Conservation (phyloP, 1,140 invertebrate genomes). For the Idris sp. region DNA sequence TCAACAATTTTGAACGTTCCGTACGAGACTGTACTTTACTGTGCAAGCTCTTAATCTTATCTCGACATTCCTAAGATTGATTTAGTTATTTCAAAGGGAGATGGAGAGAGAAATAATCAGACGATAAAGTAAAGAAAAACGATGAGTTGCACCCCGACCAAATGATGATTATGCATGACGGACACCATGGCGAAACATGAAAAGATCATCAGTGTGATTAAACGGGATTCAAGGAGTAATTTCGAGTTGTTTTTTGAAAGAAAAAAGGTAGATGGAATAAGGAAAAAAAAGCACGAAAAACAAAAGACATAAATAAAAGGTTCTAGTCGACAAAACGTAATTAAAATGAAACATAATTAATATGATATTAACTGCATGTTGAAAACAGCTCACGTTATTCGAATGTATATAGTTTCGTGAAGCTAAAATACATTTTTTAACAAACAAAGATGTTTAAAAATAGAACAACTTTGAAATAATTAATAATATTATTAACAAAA, state of each 20-base stretch:
- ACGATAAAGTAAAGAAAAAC: constrained; percentile 43
- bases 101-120: constrained; percentile 59
- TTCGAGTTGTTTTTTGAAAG: constrained; percentile 36
- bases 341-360: constrained; percentile 65
- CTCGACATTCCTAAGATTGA: constrained; percentile 84
- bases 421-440: constrained; percentile 17
- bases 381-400: constrained; percentile 49
- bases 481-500: constrained; percentile 39
- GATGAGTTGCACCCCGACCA: constrained; percentile 51
- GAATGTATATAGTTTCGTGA: constrained; percentile 53
- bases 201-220: constrained; percentile 14
- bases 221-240: constrained; percentile 20
- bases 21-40: constrained; percentile 91
- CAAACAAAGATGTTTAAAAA: neutral
- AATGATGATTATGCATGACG: constrained; percentile 29
- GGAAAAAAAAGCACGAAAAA: constrained; percentile 79
- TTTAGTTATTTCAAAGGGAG: constrained; percentile 51
- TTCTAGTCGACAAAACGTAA: constrained; percentile 76
- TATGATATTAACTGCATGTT: constrained; percentile 36
- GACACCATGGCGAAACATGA: constrained; percentile 46
- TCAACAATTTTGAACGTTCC: constrained; percentile 91
- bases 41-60: constrained; percentile 90
- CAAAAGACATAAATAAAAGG: constrained; percentile 82
- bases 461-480: constrained; percentile 28
- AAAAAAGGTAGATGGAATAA: constrained; percentile 52